phyloP scores from a whole-genome alignment of 2,113 vertebrate species.

The Gallinago undulata region DNA sequence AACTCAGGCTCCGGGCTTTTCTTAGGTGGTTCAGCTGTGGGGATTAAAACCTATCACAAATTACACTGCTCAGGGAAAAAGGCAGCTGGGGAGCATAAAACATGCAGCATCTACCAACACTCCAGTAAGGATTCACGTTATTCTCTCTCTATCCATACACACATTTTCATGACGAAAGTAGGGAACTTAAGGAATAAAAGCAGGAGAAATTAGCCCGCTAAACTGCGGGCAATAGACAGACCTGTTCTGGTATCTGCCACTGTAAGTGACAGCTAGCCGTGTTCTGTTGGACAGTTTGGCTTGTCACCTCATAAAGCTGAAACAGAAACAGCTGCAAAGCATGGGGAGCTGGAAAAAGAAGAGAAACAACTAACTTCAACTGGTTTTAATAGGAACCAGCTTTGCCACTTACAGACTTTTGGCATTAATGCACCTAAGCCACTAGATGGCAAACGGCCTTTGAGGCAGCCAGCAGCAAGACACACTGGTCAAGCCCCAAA shows the following conservation, averaged over 20 bases:
- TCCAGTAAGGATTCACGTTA: neutral
- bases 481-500: too few species aligned
- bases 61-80: neutral
- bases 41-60: neutral
- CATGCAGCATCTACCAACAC: neutral
- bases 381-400: neutral
- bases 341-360: neutral
- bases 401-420: neutral
- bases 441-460: conserved; percentile 52
- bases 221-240: neutral
- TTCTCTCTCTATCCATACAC: neutral
- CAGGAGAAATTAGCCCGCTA: neutral
- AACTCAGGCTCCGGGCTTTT: neutral
- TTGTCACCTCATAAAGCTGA: neutral
- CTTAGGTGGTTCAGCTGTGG: neutral
- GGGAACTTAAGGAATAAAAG: neutral
- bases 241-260: neutral
- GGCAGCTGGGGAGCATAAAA: neutral
- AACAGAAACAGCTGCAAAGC: neutral
- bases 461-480: neutral
- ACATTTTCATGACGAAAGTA: neutral
- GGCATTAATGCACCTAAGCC: neutral
- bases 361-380: neutral
- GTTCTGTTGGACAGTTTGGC: neutral
- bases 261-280: neutral